Base-by-base conservation (phyloP, 2,113 vertebrate species). In the Fulica atra region DNA sequence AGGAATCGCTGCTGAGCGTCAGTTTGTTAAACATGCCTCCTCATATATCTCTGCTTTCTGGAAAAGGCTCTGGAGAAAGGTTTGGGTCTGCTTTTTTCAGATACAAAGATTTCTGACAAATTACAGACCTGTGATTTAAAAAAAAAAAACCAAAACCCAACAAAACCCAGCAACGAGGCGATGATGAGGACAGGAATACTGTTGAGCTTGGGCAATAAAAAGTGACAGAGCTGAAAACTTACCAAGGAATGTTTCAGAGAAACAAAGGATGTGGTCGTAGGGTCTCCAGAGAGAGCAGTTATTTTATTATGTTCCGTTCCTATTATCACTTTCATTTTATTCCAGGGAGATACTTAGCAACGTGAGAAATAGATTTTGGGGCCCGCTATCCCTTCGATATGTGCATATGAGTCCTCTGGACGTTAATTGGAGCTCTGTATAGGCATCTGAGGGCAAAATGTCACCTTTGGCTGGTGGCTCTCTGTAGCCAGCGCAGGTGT, bases 261-360 rank as follows among this genome's bases (percentile, higher is more conserved):
- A 97, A 98, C 86, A 97, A 96, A 96, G 86, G 92, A 95, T 87
- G 78, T 94, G 82, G 89, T 96, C 81, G 95, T 70, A 56, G 89
- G 85, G 65, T 94, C 96, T 96, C 89, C 71, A 53, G 94, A 80
- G 92, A 95, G 48, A 0, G 0, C 38, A 91, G 77, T 94, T 93
- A 92, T 97, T 94, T 95, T 95, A 96, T 93, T 86, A 83, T 96
- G 86, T 91, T 95, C 51, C 46, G 50, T 93, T 96, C 86, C 48
- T 96, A 81, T 92, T 96, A 92, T 83, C 93, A 82, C 77, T 96
- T 95, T 89, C 88, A 77, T 80, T 97, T 96, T 13, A 18, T 97
- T 94, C 94, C 72, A 91, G 89, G 74, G 91, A 94, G 96, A 97
- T 96, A 92, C 85, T 94, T 92, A 96, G 72, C 63, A 92, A 92